Evolutionary conservation across 2,888 invertebrate species (phyloP), one percentile per base, ranked within the genome.

Genomic region (Agrenia bidenticulata): DNA sequence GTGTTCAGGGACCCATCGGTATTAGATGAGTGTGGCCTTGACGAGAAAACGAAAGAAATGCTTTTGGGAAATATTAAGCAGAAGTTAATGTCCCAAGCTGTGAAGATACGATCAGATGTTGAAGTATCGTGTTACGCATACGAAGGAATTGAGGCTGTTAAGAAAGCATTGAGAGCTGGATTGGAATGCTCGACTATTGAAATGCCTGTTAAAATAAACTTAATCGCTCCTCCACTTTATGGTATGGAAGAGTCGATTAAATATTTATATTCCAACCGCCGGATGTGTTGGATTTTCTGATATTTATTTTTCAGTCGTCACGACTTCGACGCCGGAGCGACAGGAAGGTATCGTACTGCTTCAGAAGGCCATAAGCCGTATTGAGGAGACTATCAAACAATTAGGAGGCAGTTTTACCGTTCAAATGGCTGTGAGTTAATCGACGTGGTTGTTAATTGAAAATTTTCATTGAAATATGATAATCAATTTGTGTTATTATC

Each of bases 101-200:
- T 94, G 0, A 95, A 95, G 84, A 94, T 95, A 71, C 85, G 95
- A 73, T 90, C 94, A 15, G 93, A 93, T 80, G 89, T 96, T 77
- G 92, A 94, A 81, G 94, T 94, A 74, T 90, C 93, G 0, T 95
- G 95, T 80, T 96, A 94, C 77, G 92, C 93, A 1, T 99, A 98
- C 78, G 98, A 99, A 80, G 99, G 99, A 27, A 97, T 99, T 73
- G 98, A 99, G 82, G 99, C 99, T 2, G 97, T 99, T 0, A 95
- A 99, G 80, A 84, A 89, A 50, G 94, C 99, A 0, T 82, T 99
- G 45, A 89, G 88, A 80, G 86, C 92, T 71, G 99, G 99, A 1
- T 86, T 99, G 41, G 88, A 90, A 45, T 83, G 94, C 60, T 95
- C 97, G 2, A 94, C 94, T 0, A 89, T 90, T 76, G 94, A 94